Conservation (phyloP, 2,888 invertebrate genomes). For the Cephus runcator region DNA sequence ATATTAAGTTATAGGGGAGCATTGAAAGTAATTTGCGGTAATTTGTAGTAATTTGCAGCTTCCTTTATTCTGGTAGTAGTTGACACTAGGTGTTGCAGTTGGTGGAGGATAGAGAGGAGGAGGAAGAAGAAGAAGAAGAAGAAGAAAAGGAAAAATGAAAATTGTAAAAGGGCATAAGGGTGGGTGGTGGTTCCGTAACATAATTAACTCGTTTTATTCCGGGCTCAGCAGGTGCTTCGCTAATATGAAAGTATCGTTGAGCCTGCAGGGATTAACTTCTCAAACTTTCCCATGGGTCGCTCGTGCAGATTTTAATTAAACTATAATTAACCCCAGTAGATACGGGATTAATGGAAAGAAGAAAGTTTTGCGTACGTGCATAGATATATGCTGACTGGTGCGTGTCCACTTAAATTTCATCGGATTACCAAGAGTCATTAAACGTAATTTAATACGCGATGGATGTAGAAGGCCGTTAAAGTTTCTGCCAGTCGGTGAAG, state of each 20-base stretch:
- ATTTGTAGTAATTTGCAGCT: not conserved
- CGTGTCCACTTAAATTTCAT: not conserved
- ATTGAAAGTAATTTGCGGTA: not conserved
- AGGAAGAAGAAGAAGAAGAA: conserved; percentile 13
- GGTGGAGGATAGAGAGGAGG: not conserved
- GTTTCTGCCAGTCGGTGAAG: not conserved
- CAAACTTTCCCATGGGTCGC: conserved; percentile 50
- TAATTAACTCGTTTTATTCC: conserved; percentile 56
- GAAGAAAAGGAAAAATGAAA: conserved; percentile 5
- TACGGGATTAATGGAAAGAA: conserved; percentile 46
- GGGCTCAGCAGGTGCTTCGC: conserved; percentile 40
- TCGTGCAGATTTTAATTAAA: conserved; percentile 56
- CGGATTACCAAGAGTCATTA: not conserved
- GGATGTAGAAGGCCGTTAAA: not conserved
- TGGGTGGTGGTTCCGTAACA: conserved; percentile 30
- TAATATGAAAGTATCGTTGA: conserved; percentile 55
- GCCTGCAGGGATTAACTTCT: conserved; percentile 54
- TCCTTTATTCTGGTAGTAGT: not conserved
- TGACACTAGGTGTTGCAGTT: not conserved
- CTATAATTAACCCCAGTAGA: conserved; percentile 48
- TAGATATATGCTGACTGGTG: not conserved
- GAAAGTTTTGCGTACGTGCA: conserved; percentile 22
- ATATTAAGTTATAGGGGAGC: not conserved
- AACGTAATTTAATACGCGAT: not conserved
- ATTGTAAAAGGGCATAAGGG: not conserved